phyloP scores from a whole-genome alignment of 2,797 vertebrate genomes.

The Odontamblyopus rebecca region DNA sequence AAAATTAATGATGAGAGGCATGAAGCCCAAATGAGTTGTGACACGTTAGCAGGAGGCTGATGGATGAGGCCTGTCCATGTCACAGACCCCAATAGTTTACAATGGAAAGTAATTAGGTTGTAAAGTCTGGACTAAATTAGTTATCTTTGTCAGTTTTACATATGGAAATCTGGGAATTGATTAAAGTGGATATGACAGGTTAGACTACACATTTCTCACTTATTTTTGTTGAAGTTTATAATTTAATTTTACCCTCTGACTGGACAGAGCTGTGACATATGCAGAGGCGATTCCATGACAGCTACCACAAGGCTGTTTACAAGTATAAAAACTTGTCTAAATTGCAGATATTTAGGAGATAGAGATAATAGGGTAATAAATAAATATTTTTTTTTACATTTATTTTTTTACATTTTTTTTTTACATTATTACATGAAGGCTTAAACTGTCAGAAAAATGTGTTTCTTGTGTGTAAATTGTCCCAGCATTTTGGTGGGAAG shows the following conservation, averaged over 20 bases:
- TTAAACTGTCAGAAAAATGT: too few species aligned
- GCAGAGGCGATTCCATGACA: too few species aligned
- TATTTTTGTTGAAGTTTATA: slow-evolving; percentile 30
- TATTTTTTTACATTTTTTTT: too few species aligned
- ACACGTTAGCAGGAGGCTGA: slow-evolving; percentile 49
- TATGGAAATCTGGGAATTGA: slow-evolving; percentile 38
- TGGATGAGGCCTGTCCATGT: slow-evolving; percentile 50
- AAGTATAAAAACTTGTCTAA: too few species aligned
- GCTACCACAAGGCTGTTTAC: too few species aligned
- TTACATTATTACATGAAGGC: too few species aligned
- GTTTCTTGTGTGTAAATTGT: too few species aligned
- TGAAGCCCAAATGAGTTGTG: slow-evolving; percentile 40
- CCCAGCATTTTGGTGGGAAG: too few species aligned
- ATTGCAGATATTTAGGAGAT: too few species aligned
- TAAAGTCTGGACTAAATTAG: slow-evolving; percentile 53
- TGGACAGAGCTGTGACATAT: not conserved
- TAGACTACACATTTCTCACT: slow-evolving; percentile 3
- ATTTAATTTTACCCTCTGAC: not conserved
- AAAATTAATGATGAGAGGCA: slow-evolving; percentile 32
- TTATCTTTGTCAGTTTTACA: slow-evolving; percentile 51
- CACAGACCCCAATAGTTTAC: slow-evolving; percentile 45
- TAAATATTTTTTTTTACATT: too few species aligned
- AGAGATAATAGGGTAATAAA: too few species aligned
- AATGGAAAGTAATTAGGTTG: slow-evolving; percentile 45
- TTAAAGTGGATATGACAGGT: slow-evolving; percentile 6